Evolutionary conservation across 2,113 vertebrate genomes (phyloP), one percentile per base, ranked within the genome.

Genomic region (Lepus americanus): DNA sequence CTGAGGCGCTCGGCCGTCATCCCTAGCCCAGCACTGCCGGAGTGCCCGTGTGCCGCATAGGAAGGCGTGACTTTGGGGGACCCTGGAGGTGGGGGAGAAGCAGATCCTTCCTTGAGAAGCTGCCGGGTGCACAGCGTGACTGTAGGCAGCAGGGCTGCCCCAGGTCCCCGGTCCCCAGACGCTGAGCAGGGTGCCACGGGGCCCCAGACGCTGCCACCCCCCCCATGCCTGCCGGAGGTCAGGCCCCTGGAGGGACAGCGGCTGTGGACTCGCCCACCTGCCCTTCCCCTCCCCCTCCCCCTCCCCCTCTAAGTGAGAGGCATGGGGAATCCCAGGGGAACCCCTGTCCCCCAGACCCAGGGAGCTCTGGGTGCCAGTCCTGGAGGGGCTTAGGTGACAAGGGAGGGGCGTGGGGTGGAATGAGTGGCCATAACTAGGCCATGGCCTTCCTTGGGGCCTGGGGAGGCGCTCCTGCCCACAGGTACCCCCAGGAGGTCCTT

Each of bases 121-220:
- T 19, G 17, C 53, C 22, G 49, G 29, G 7, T 1, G 3, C 22
- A 31, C 29, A 12, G 82, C 33, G 73, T 76, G 67, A 27, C 8
- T 3, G 1, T 3, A 17, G 3, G 25, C 49, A 39, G 11, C 5
- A 1, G 0, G 0, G 1, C 25, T 1, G 11, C 8, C 10, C 3
- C 27, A 3, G 67, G 44, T 44, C 39, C 8, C 36, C 29, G 53
- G 44, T 31, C 27, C 31, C 20, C 13, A 13, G 59, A 69, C 22
- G 64, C 74, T 6, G 9, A 61, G 80, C 27, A 6, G 49, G n/a
- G 29, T 3, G 19, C 44, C 16, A 25, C 9, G 0, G 31, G 55
- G 8, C 19, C 0, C n/a, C 19, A 79, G 53, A 29, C 44, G 11
- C 0, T 14, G 25, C 17, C 7, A 3, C 16, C 49, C 13, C 10